Conservation (phyloP, 1,140 invertebrate species). For the Drosophila rhopaloa region DNA sequence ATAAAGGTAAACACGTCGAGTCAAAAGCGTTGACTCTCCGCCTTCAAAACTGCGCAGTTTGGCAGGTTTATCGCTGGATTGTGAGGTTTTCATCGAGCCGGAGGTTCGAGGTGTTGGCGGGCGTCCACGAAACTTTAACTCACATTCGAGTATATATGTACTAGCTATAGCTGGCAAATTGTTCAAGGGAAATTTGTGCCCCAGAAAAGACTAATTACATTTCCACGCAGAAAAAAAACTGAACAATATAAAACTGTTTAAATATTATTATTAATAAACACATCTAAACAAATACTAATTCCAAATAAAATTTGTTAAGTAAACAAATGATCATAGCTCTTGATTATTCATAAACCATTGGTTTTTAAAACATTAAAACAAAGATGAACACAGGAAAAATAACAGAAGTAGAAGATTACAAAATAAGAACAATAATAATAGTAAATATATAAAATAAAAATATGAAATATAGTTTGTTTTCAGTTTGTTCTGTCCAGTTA, state of each 20-base stretch:
- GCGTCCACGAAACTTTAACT: constrained; percentile 19
- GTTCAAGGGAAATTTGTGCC: constrained; percentile 42
- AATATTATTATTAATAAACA: too few species aligned
- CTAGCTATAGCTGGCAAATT: constrained; percentile 6
- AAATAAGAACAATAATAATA: too few species aligned
- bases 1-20: constrained; percentile 75
- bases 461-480: background rate
- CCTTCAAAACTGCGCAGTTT: constrained; percentile 64
- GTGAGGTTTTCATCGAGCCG: constrained; percentile 2
- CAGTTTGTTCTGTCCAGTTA: constrained; percentile 4
- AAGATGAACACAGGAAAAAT: too few species aligned
- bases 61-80: constrained; percentile 32
- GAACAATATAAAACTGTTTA: too few species aligned
- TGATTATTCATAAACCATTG: too few species aligned
- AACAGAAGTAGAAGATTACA: too few species aligned
- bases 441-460: background rate
- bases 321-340: too few species aligned
- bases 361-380: too few species aligned
- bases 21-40: constrained; percentile 58
- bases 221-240: constrained; percentile 9
- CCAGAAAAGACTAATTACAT: constrained; percentile 52
- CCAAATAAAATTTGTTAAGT: too few species aligned
- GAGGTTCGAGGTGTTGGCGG: constrained; percentile 30
- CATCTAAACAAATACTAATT: too few species aligned
- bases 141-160: constrained; percentile 1